Evolutionary conservation across 2,113 vertebrate genomes (phyloP), one percentile per base, ranked within the genome.

Genomic region (Calidris pygmaea): DNA sequence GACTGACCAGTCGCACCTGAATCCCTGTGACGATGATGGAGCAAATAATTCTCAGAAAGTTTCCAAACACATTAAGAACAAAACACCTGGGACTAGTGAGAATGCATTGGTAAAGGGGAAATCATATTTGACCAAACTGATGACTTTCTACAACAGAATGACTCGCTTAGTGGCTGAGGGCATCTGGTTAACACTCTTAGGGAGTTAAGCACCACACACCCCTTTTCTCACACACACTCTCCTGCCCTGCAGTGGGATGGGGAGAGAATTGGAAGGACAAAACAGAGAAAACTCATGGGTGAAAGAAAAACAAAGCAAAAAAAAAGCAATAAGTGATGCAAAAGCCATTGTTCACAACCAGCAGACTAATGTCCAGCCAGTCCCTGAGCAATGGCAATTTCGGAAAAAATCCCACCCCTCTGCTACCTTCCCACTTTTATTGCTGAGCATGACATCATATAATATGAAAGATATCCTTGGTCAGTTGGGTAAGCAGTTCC

Each of bases 361-460:
- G 30, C n/a, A 73, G n/a, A 70, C 4, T 18, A 60, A 14, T 63
- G 53, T 4, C 12, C 37, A 65, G 18, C 1, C 13, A 68, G n/a
- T 7, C 13, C 0, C 27, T 13, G 8, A 72, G 21, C 13, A 85
- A 45, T 8, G 2, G 4, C 3, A 41, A 20, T 53, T 90, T 39
- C 32, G 13, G 18, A 53, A 68, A 53, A 77, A 24, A 1, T 32
- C 14, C 14, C 9, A 23, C 23, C 22, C 21, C 3, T 12, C 5
- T 3, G 1, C 4, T 8, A 1, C 4, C 27, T 45, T 65, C 18
- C 10, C 6, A 22, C 8, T 22, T 32, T 43, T 72, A 29, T n/a
- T 76, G 24, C 8, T 63, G 17, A 72, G 9, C 17, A 41, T 3
- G 23, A 27, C 5, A 34, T 30, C 6, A 26, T 59, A 32, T 9